Conservation (phyloP, 1,140 invertebrate species). For the Drosophila nasuta region DNA sequence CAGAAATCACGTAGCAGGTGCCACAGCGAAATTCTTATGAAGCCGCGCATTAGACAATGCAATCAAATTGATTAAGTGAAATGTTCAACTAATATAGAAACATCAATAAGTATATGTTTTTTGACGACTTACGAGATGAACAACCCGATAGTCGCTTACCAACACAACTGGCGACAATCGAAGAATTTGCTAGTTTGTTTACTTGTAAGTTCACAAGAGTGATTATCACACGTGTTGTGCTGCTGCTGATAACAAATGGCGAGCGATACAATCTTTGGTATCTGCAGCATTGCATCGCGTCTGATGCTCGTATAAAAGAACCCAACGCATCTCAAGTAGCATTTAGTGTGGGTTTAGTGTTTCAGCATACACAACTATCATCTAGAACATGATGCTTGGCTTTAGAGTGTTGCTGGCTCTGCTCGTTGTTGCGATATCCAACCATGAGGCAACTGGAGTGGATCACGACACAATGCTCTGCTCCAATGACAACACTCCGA, state of each 20-base stretch:
- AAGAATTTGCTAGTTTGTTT: not conserved
- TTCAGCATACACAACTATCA: conserved; percentile 30
- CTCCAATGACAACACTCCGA: conserved; percentile 61
- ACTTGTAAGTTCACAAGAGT: not conserved
- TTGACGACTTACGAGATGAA: not conserved
- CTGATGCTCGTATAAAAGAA: conserved; percentile 62
- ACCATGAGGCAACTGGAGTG: not conserved
- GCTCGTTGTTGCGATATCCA: not conserved
- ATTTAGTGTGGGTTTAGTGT: conserved; percentile 56
- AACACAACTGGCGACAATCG: not conserved
- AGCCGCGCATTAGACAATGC: conserved; percentile 1
- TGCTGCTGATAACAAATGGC: not conserved
- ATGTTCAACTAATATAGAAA: conserved; percentile 1
- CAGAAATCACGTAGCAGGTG: conserved; percentile 63
- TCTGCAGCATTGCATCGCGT: conserved; percentile 18
- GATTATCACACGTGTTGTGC: conserved; percentile 42
- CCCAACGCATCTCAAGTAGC: conserved; percentile 44
- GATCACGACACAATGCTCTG: conserved; percentile 44
- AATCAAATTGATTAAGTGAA: conserved; percentile 51
- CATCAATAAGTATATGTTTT: not conserved
- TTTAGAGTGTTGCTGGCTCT: conserved; percentile 15
- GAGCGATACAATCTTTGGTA: conserved; percentile 10
- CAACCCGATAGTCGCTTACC: not conserved
- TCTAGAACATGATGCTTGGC: conserved; percentile 29
- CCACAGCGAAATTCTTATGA: conserved; percentile 26